A percentile compares a stretch with the other conserved stretches of the same genome.
Conservation (phyloP, 2,113 vertebrate genomes). For the Rostratula benghalensis region DNA sequence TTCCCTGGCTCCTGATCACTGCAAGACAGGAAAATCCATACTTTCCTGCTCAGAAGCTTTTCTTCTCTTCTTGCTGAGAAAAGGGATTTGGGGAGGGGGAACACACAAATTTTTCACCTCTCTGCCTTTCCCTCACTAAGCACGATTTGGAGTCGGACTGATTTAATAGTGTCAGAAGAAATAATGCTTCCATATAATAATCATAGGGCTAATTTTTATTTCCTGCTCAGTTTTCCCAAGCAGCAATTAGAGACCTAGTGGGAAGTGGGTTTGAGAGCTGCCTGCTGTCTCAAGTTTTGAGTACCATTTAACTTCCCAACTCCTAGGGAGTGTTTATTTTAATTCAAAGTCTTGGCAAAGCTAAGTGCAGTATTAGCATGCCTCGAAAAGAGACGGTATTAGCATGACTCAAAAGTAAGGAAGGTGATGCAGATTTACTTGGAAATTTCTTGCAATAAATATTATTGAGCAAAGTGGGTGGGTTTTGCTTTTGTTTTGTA, state of each 20-base stretch:
- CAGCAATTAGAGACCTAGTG: constrained; percentile 5
- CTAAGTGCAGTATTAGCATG: neutral
- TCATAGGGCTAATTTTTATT: neutral
- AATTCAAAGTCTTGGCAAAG: constrained; percentile 11
- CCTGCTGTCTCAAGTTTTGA: constrained; percentile 37
- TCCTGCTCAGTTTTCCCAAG: constrained; percentile 5
- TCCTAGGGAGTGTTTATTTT: constrained; percentile 12
- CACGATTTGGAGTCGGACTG: neutral
- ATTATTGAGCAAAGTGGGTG: neutral
- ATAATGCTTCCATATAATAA: constrained; percentile 19
- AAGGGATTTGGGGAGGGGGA: neutral
- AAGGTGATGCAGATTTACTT: neutral
- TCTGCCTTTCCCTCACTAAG: neutral
- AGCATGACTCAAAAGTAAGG: neutral
- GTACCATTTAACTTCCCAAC: neutral
- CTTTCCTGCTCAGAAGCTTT: neutral
- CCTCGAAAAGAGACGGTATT: neutral
- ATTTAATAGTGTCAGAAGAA: neutral
- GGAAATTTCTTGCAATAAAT: neutral
- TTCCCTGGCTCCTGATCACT: neutral
- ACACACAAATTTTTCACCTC: neutral
- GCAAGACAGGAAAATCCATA: neutral
- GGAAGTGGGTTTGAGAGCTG: neutral
- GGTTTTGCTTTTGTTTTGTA: neutral
- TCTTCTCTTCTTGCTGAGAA: neutral